Percentiles rank a stretch among this genome's conserved stretches.
Conservation (phyloP, 2,888 invertebrate genomes). For the Lepidochrysops patricia region DNA sequence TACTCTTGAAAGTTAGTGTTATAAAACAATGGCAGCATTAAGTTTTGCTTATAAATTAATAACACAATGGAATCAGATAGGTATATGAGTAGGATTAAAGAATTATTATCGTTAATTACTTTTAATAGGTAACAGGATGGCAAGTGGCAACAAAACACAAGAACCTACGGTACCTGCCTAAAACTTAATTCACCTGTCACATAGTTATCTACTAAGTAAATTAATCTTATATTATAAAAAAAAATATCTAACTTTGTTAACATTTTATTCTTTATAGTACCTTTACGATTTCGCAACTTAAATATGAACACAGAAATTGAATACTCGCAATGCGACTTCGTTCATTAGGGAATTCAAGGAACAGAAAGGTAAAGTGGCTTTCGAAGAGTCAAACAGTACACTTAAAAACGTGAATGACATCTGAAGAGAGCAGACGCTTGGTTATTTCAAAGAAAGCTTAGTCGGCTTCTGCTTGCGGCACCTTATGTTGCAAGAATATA, state of each 20-base stretch:
- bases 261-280: neutral
- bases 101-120: too few relatives aligned
- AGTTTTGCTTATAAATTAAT: too few relatives aligned
- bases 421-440: neutral
- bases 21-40: too few relatives aligned
- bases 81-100: too few relatives aligned
- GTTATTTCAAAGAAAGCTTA: neutral
- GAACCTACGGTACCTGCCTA: too few relatives aligned
- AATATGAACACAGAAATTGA: neutral
- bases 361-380: conserved; percentile 6
- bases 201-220: too few relatives aligned
- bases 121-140: too few relatives aligned
- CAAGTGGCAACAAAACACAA: too few relatives aligned
- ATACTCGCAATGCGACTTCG: neutral
- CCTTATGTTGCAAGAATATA: neutral
- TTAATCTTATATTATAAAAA: too few relatives aligned
- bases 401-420: conserved; percentile 1
- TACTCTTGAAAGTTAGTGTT: too few relatives aligned
- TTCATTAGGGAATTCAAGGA: conserved; percentile 5
- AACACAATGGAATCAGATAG: too few relatives aligned
- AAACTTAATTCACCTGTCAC: too few relatives aligned
- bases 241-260: neutral
- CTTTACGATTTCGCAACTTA: neutral
- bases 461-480: neutral
- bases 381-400: conserved; percentile 8